Evolutionary conservation across 1,140 invertebrate genomes (phyloP).

Genomic region (Heliconius melpomene): DNA sequence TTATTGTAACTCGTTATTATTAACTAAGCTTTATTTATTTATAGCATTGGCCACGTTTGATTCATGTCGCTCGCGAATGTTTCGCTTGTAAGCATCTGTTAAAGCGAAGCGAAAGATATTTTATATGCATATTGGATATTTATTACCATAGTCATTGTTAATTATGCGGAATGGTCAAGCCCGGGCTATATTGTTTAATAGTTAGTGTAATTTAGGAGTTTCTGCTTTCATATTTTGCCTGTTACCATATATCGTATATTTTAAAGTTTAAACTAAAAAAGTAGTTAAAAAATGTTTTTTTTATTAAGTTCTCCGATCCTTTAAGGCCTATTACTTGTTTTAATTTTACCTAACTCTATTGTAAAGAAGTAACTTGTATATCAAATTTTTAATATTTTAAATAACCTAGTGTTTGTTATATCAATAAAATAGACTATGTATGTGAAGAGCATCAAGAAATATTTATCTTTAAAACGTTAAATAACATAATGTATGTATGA

Average conservation of each 20-base stretch:
- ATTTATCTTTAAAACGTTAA: background rate
- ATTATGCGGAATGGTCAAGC: background rate
- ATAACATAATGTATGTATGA: background rate
- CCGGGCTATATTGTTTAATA: background rate
- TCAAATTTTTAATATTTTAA: no score
- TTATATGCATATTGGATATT: slow-evolving; percentile 20
- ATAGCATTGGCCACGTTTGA: slow-evolving; percentile 43
- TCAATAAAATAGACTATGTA: no score
- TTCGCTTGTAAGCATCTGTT: slow-evolving; percentile 43
- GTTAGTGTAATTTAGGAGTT: background rate
- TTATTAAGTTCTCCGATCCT: no score
- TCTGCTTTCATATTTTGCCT: background rate
- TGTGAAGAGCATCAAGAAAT: background rate
- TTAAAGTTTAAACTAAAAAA: background rate
- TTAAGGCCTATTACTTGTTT: no score
- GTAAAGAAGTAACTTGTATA: no score
- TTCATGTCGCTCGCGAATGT: slow-evolving; percentile 31
- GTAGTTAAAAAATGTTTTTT: no score
- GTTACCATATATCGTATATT: background rate
- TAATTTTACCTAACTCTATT: background rate
- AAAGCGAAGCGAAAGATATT: slow-evolving; percentile 21
- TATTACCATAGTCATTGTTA: background rate
- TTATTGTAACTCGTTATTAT: slow-evolving; percentile 68
- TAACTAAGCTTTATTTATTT: slow-evolving; percentile 40
- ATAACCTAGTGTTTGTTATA: no score